phyloP scores from a whole-genome alignment of 2,888 invertebrate genomes.

The Leuctra nigra region DNA sequence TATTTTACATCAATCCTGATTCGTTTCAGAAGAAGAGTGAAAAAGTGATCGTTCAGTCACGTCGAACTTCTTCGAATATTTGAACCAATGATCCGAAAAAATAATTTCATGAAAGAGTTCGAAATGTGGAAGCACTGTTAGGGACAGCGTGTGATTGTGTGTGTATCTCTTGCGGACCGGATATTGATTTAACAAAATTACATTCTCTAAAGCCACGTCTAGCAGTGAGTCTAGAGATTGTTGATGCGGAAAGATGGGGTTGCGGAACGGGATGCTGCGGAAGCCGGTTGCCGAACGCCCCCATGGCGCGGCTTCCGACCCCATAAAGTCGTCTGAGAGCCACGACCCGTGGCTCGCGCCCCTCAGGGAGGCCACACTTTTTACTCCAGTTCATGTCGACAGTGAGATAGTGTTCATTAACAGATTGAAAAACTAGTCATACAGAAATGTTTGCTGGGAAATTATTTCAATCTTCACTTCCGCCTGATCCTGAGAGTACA shows the following conservation, averaged over 20 bases:
- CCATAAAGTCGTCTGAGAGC: background rate
- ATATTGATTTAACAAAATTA: slow-evolving; percentile 8
- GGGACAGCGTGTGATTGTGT: slow-evolving; percentile 12
- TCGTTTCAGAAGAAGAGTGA: too few species aligned
- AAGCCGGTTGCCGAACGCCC: background rate
- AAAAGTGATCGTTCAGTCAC: too few species aligned
- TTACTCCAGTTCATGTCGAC: too few species aligned
- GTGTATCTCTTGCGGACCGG: background rate
- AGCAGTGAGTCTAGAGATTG: background rate
- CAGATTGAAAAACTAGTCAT: too few species aligned
- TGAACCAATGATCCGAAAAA: background rate
- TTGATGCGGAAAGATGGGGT: slow-evolving; percentile 9
- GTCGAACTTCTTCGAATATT: too few species aligned
- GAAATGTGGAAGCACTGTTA: background rate
- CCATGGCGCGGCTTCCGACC: background rate
- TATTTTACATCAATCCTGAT: too few species aligned
- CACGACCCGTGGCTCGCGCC: background rate
- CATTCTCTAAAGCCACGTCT: background rate
- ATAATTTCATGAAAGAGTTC: too few species aligned
- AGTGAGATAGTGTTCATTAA: too few species aligned
- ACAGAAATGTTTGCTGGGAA: too few species aligned
- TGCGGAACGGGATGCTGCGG: background rate
- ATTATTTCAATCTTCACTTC: too few species aligned
- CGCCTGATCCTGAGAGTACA: too few species aligned
- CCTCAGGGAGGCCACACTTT: too few species aligned